phyloP scores from a whole-genome alignment of 2,797 vertebrate species.

The Sebastes minor region DNA sequence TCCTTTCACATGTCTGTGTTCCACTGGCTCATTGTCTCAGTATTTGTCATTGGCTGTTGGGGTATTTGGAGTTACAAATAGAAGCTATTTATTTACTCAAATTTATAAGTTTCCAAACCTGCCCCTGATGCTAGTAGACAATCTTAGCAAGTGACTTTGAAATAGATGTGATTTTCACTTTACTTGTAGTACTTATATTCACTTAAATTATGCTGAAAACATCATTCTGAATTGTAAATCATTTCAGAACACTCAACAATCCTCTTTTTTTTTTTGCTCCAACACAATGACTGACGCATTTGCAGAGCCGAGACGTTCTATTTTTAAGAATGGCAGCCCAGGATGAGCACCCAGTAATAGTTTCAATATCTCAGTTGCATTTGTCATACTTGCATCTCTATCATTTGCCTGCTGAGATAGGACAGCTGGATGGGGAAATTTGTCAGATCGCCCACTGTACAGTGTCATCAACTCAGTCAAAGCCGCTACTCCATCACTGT shows the following conservation, averaged over 20 bases:
- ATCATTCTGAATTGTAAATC: not conserved
- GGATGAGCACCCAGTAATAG: not conserved
- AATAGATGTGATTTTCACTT: not conserved
- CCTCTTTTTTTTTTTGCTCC: not conserved
- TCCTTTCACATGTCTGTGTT: not conserved
- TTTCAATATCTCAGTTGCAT: not conserved
- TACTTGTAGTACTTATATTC: not conserved
- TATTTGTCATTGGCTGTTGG: not conserved
- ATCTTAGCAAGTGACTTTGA: not conserved
- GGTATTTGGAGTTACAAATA: not conserved
- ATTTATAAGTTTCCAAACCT: not conserved
- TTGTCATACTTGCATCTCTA: conserved; percentile 11
- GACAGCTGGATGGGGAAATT: conserved; percentile 11
- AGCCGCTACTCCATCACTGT: conserved; percentile 52
- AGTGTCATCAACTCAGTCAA: conserved; percentile 50
- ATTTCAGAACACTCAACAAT: not conserved
- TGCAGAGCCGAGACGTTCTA: not conserved
- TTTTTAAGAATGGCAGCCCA: not conserved
- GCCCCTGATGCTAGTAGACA: not conserved
- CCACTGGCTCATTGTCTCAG: not conserved
- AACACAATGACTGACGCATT: not conserved
- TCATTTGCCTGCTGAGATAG: conserved; percentile 6
- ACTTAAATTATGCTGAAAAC: not conserved
- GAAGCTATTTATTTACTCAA: not conserved
- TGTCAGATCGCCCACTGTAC: conserved; percentile 22